These are phyloP conservation scores for Eristalis tenax DNA, from an alignment of 2,888 invertebrate genomes.

Conservation along the genomic window DNA sequence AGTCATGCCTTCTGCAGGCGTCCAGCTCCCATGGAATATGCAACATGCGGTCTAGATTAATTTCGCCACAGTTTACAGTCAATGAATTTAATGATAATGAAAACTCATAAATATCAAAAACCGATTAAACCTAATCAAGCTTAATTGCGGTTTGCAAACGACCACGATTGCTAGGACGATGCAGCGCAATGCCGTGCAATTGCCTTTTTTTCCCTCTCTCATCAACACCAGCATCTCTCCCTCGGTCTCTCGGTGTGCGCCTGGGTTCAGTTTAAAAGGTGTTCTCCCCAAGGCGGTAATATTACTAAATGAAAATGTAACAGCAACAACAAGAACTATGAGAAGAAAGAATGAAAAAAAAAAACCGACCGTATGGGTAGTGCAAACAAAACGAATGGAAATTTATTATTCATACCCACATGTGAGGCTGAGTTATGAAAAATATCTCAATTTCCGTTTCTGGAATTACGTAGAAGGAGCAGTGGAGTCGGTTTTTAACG, in stretches of 20 bases:
- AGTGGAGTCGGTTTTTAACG: conserved; percentile 35
- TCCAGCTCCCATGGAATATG: conserved; percentile 9
- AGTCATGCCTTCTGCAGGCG: background rate
- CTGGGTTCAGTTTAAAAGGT: background rate
- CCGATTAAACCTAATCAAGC: conserved; percentile 77
- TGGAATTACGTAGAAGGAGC: conserved; percentile 70
- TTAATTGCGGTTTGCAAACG: conserved; percentile 75
- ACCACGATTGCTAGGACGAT: conserved; percentile 48
- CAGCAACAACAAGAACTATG: conserved; percentile 20
- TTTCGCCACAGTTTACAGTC: conserved; percentile 71
- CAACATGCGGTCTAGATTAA: conserved; percentile 52
- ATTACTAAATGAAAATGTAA: conserved; percentile 30
- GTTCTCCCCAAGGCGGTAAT: conserved; percentile 65
- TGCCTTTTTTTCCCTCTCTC: conserved; percentile 6
- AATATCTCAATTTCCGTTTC: conserved; percentile 77
- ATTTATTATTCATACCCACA: conserved; percentile 72
- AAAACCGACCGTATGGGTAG: background rate
- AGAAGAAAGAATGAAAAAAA: background rate
- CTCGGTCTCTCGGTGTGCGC: background rate
- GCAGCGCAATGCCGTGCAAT: background rate
- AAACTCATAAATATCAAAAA: conserved; percentile 76
- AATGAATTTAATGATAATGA: conserved; percentile 75
- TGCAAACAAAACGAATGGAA: conserved; percentile 47
- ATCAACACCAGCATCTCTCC: background rate
- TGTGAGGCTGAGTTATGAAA: conserved; percentile 75